Percentiles rank a stretch among this genome's conserved stretches.
Conservation (phyloP, 1,140 invertebrate genomes). For the Metaphire vulgaris region DNA sequence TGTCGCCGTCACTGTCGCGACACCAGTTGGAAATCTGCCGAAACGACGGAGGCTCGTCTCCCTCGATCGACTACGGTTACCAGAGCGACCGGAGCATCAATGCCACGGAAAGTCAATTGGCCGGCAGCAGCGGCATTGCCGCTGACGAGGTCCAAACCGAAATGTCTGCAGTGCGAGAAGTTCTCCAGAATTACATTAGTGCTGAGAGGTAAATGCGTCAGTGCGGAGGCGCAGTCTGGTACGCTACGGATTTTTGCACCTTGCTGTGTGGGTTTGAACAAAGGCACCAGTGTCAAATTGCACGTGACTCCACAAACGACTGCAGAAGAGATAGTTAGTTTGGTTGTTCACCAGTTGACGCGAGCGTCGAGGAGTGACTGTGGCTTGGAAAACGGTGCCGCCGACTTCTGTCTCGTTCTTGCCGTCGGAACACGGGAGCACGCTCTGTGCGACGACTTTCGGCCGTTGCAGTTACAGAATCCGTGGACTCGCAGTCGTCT, state of each 20-base stretch:
- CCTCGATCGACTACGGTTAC: constrained; percentile 29
- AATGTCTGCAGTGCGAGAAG: no score
- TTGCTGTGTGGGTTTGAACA: constrained; percentile 77
- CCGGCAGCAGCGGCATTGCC: no score
- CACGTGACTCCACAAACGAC: constrained; percentile 84
- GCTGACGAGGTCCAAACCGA: no score
- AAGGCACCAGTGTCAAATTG: constrained; percentile 82
- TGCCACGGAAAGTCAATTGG: constrained; percentile 3
- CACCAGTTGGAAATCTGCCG: constrained; percentile 19
- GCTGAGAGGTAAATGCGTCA: constrained; percentile 1
- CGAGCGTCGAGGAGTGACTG: constrained; percentile 64
- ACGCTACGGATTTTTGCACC: constrained; percentile 76
- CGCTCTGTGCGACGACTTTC: constrained; percentile 85
- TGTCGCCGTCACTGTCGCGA: constrained; percentile 23
- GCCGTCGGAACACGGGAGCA: constrained; percentile 85
- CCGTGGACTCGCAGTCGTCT: constrained; percentile 88
- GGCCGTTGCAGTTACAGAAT: constrained; percentile 81
- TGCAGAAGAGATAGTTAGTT: constrained; percentile 82
- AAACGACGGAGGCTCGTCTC: constrained; percentile 4
- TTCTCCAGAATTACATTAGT: no score
- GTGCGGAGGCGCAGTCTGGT: constrained; percentile 35
- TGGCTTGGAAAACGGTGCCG: constrained; percentile 47
- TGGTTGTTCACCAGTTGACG: constrained; percentile 87
- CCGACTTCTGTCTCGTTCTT: constrained; percentile 85
- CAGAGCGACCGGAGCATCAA: constrained; percentile 30